Evolutionary conservation across 1,140 invertebrate species (phyloP), one percentile per base, ranked within the genome.

Genomic region (Drosophila truncata): DNA sequence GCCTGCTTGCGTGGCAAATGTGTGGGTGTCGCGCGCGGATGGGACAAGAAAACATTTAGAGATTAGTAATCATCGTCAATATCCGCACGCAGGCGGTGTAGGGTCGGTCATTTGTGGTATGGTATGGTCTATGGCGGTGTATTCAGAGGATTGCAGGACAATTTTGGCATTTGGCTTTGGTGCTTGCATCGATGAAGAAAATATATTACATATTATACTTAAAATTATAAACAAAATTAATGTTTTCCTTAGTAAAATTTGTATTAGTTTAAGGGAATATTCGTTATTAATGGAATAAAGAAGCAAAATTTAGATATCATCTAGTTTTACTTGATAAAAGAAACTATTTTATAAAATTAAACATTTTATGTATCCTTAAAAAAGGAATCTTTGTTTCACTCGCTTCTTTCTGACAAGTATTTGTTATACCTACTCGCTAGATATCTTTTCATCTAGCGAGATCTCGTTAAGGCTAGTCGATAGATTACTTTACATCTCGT

Each of bases 1-100:
- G 67, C 97, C 97, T 92, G 83, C 83, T 87, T 87, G 84, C 83
- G 71, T 87, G 66, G 71, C 77, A 86, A 80, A 83, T 47, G 54
- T 82, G 62, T 69, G 63, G 49, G 35, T 64, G 62, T 64, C 62
- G 62, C 62, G 55, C 62, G 18, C 62, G 62, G 37, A 65, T 42
- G 61, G 50, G 52, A 69, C 55, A 50, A 70, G 44, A 59, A 83
- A 64, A 74, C 60, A 41, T 69, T 71, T 82, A 91, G 47, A 80
- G 90, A 88, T 91, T 91, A 88, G 75, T 87, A 82, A 86, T 86
- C 83, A 57, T 81, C 50, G 62, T 18, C 67, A 20, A 9, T 3
- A 50, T 13, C 8, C 46, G 23, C 23, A 27, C 6, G 3, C 6
- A 25, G 44, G 23, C 44, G 16, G 50, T 13, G 29, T 6, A 25